Conservation (phyloP, 53 echinoderm and acorn worm species). For the Henricia sp. region DNA sequence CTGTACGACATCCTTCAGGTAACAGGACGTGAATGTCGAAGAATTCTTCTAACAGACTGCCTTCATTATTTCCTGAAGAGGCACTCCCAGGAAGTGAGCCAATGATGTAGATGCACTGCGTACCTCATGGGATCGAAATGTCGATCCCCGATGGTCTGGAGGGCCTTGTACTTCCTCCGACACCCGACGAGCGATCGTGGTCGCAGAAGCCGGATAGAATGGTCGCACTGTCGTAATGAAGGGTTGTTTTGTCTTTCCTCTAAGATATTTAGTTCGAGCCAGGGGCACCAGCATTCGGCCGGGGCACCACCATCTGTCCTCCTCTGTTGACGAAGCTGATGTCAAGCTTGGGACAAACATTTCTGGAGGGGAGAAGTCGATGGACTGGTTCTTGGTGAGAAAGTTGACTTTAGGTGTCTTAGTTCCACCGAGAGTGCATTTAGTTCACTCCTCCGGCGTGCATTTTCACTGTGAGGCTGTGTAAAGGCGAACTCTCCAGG, state of each 20-base stretch:
- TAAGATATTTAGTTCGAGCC: background rate
- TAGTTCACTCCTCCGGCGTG: too few species aligned
- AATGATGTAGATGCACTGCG: background rate
- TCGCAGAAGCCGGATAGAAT: conserved; percentile 7
- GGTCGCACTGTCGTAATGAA: background rate
- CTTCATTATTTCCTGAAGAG: background rate
- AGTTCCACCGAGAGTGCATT: too few species aligned
- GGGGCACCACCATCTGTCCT: conserved; percentile 39
- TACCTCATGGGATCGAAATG: background rate
- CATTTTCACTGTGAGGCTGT: too few species aligned
- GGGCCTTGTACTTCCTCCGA: background rate
- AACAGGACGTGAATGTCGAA: background rate
- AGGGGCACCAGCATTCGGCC: background rate
- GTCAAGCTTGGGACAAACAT: conserved; percentile 10
- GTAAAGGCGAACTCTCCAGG: too few species aligned
- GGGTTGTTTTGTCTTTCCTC: background rate
- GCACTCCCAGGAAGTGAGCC: background rate
- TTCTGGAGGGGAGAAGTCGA: background rate
- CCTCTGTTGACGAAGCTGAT: background rate
- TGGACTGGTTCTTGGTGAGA: conserved; percentile 21
- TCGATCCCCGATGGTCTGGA: background rate
- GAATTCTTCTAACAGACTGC: conserved; percentile 1
- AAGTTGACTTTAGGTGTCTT: too few species aligned
- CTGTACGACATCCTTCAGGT: background rate
- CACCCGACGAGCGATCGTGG: conserved; percentile 14